phyloP scores from a whole-genome alignment of 2,888 invertebrate genomes.

The Hyles lineata region DNA sequence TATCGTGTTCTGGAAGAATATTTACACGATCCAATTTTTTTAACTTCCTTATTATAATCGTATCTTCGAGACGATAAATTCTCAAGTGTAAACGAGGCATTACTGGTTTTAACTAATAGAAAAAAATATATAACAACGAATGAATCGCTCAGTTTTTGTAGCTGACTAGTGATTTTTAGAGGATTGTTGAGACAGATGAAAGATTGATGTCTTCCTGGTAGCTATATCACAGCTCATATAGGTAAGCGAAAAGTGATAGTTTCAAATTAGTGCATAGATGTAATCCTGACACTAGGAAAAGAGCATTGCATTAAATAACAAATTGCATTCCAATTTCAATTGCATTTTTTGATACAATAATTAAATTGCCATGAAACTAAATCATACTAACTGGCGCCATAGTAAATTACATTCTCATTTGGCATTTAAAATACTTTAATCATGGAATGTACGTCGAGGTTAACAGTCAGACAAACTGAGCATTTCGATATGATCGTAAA shows the following conservation, averaged over 20 bases:
- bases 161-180: neutral
- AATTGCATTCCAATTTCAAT: neutral
- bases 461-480: neutral
- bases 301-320: neutral
- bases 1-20: too few relatives aligned
- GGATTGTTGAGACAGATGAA: neutral
- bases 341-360: neutral
- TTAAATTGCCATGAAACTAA: too few relatives aligned
- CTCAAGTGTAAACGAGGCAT: too few relatives aligned
- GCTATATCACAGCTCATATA: neutral
- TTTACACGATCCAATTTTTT: too few relatives aligned
- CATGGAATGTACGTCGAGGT: neutral
- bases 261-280: neutral
- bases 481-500: neutral
- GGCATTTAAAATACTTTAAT: too few relatives aligned
- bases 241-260: neutral
- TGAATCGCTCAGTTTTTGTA: slow-evolving; percentile 1
- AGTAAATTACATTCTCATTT: too few relatives aligned
- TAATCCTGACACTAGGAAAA: neutral
- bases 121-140: slow-evolving; percentile 1
- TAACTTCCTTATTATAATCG: too few relatives aligned
- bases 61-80: too few relatives aligned
- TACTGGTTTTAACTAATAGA: neutral
- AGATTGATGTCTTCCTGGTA: slow-evolving; percentile 17
- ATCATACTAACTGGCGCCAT: too few relatives aligned